A percentile compares a stretch with the other conserved stretches of the same genome.
Conservation (phyloP, 2,888 invertebrate species). For the Hyalella azteca region DNA sequence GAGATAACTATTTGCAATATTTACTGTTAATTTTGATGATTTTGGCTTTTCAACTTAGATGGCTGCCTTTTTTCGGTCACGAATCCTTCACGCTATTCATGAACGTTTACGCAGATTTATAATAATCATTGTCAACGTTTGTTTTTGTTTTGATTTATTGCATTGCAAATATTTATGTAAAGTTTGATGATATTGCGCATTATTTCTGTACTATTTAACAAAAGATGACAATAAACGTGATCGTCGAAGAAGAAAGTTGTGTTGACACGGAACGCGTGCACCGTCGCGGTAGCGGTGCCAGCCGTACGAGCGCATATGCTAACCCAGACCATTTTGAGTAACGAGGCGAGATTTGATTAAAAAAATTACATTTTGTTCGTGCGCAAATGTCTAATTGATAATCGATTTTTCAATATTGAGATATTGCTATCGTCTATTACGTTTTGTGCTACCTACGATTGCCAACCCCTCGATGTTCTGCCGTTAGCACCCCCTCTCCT, state of each 20-base stretch:
- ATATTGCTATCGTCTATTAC: no score
- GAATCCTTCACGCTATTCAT: constrained; percentile 21
- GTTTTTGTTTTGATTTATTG: background rate
- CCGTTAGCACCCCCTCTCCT: constrained; percentile 34
- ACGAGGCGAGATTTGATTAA: background rate
- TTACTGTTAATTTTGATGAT: background rate
- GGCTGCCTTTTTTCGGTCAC: constrained; percentile 15
- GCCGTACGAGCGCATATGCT: constrained; percentile 41
- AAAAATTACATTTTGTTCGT: no score
- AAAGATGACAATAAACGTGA: constrained; percentile 8
- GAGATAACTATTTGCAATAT: no score
- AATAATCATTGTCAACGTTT: background rate
- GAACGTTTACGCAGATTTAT: background rate
- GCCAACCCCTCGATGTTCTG: constrained; percentile 10
- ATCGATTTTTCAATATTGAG: no score
- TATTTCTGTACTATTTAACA: background rate
- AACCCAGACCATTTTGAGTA: constrained; percentile 25
- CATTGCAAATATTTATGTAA: background rate
- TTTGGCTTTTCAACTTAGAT: constrained; percentile 25
- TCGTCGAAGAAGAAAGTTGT: constrained; percentile 36
- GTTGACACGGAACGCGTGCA: constrained; percentile 37
- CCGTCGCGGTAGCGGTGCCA: constrained; percentile 40
- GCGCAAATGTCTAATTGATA: no score
- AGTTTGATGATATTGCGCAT: background rate
- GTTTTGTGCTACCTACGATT: no score